Base-by-base conservation (phyloP, 2,888 invertebrate genomes). In the Ormyrus pomaceus region DNA sequence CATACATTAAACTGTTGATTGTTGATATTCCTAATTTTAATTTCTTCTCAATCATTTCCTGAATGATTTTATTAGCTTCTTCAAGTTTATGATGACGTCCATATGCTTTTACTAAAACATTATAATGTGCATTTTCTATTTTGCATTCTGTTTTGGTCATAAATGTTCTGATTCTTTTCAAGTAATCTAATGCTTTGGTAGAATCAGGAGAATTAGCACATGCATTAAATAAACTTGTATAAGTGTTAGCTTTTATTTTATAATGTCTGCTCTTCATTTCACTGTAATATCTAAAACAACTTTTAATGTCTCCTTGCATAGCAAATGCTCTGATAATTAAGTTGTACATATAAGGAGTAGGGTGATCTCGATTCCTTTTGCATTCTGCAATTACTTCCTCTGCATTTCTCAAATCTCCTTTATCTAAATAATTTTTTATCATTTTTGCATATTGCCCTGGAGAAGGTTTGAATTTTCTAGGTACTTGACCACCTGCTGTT, bases 81-180 rank as follows among this genome's bases (percentile, higher is more conserved):
- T 93, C 87, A 19, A 97, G 88, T 88, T 97, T 95, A 0, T 96
- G 95, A 91, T 96, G 95, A 80, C 95, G 92, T 0, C 97, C 97
- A 91, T 96, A 98, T 1, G 97, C 96, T 92, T 97, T 98, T 53
- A 98, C 96, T 95, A 98, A 96, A 4, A 95, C 94, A 92, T 97
- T 95, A 87, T 96, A 98, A 87, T 95, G 96, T 7, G 94, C 94
- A 0, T 93, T 89, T 88, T 96, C 97, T 4, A 96, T 94, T 83
- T 93, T 92, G 83, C 94, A 91, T 7, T 93, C 93, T 85, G 95
- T 95, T 84, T 95, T 94, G 68, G 93, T 2, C 81, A 79, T 81
- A 10, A 80, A 53, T 6, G 45, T 9, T 61, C n/a, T 78, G 4
- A 70, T 5, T 71, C 58, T 78, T 46, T 77, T 34, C 56, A 82